Evolutionary conservation across 1,140 invertebrate species (phyloP).

Genomic region (Antheraea mylitta): DNA sequence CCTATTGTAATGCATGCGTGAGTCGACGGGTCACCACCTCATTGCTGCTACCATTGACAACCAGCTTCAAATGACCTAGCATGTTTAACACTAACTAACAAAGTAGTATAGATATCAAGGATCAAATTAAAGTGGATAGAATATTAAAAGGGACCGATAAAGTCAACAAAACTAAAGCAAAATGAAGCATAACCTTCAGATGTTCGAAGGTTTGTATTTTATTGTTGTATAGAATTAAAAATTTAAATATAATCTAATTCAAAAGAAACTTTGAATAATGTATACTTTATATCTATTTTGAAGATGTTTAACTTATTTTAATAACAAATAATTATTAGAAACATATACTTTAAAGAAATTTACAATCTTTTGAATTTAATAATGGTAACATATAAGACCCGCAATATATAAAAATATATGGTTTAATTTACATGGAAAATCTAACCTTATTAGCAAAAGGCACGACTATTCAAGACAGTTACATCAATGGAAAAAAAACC

Average conservation of each 20-base stretch:
- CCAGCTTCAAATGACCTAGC: slow-evolving; percentile 44
- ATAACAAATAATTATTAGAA: too few species aligned
- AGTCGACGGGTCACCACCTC: slow-evolving; percentile 58
- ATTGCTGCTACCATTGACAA: slow-evolving; percentile 26
- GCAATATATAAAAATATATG: too few species aligned
- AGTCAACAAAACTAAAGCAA: slow-evolving; percentile 20
- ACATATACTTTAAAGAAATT: too few species aligned
- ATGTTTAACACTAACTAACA: slow-evolving; percentile 5
- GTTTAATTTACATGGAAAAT: too few species aligned
- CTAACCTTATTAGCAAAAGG: too few species aligned
- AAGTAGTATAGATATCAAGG: neutral
- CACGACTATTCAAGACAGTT: too few species aligned
- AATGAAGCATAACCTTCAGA: slow-evolving; percentile 48
- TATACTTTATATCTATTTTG: neutral
- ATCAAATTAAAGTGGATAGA: slow-evolving; percentile 8
- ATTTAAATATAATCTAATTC: neutral
- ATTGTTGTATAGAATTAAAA: neutral
- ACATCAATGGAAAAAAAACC: too few species aligned
- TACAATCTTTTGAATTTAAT: too few species aligned
- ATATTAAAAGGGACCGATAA: slow-evolving; percentile 13
- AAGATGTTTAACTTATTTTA: too few species aligned
- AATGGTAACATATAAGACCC: too few species aligned
- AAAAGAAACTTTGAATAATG: neutral
- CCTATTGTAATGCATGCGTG: slow-evolving; percentile 70
- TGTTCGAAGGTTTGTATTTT: slow-evolving; percentile 31